Evolutionary conservation across 2,797 vertebrate species (phyloP).

Genomic region (Gymnothorax javanicus): DNA sequence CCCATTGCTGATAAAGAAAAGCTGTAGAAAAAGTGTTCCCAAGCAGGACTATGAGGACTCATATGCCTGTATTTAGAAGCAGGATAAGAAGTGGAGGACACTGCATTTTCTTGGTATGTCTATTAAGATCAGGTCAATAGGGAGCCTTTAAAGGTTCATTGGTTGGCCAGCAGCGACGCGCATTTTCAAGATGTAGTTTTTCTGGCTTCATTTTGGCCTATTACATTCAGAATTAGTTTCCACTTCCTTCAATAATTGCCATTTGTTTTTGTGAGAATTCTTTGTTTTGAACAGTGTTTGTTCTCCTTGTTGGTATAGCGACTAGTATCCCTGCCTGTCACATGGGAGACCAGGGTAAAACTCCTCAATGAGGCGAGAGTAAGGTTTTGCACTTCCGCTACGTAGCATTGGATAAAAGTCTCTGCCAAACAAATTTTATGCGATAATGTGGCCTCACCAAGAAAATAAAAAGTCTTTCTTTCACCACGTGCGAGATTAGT

Average conservation of each 20-base stretch:
- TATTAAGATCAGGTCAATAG: background rate
- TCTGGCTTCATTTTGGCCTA: background rate
- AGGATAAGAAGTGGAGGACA: background rate
- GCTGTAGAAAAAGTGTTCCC: background rate
- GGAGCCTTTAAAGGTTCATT: background rate
- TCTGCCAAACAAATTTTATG: no score
- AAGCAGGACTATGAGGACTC: background rate
- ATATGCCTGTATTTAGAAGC: background rate
- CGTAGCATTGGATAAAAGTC: no score
- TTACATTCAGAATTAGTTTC: background rate
- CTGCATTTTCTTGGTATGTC: background rate
- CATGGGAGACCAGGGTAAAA: no score
- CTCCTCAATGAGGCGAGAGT: no score
- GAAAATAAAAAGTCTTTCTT: no score
- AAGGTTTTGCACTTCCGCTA: no score
- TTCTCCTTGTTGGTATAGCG: no score
- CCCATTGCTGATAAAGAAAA: constrained; percentile 21
- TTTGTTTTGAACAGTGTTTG: no score
- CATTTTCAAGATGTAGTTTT: background rate
- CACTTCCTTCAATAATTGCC: background rate
- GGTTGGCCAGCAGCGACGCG: background rate
- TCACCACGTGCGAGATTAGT: background rate
- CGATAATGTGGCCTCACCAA: no score
- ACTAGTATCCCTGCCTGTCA: no score
- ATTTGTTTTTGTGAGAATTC: no score